Evolutionary conservation across 2,888 invertebrate genomes (phyloP), one percentile per base, ranked within the genome.

Genomic region (Rotaria socialis): DNA sequence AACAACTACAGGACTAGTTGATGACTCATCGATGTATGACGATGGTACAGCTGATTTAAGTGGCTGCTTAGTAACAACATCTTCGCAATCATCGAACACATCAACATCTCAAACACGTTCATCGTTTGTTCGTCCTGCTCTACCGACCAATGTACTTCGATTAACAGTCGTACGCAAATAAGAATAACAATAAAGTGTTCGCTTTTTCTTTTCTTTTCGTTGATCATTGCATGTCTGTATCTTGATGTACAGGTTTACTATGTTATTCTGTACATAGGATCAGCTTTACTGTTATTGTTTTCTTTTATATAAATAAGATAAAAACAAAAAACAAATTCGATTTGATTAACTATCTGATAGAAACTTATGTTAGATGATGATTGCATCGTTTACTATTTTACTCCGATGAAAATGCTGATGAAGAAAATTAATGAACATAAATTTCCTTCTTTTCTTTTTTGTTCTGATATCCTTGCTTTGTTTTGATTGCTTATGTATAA

Each of bases 221-320:
- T 35, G 67, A 67, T 67, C 67, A 67, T 67, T 67, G 67, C 67
- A 67, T 67, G 67, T 67, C 67, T 67, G 67, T 67, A 67, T 67
- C 67, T 67, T 67, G 67, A 67, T 67, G 67, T 67, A 67, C 67
- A 67, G 67, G 67, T 67, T 67, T 16, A 67, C 19, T 35, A 67
- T 35, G 35, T 41, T 67, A 16, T 3, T 67, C 67, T 67, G 67
- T 67, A 67, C 67, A 67, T 67, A 67, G 67, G 67, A 67, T 67
- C 67, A 67, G 67, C 27, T 67, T 67, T 67, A 67, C 67, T 67
- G 67, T 67, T 67, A 67, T 67, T 67, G 67, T 67, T 67, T 67
- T 67, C 24, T 67, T 67, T 67, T 67, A 67, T 67, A 67, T 67
- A 67, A 67, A 67, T 67, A 67, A 67, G 67, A 35, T 67, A 35